phyloP scores from a whole-genome alignment of 2,888 invertebrate genomes.

The Cistogaster globosa region DNA sequence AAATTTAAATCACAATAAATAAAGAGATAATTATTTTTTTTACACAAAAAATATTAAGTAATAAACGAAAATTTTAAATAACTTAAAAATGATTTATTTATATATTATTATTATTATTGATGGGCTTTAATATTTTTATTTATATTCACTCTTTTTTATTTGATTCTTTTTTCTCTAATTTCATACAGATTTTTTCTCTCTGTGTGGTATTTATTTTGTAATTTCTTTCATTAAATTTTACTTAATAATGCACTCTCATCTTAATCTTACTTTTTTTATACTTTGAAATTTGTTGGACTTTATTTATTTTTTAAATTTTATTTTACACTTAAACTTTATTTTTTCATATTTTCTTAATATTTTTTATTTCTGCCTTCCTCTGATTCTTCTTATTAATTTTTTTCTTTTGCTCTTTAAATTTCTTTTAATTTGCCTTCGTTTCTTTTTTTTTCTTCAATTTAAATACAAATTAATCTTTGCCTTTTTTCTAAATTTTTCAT shows the following conservation, averaged over 20 bases:
- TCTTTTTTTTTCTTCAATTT: constrained; percentile 30
- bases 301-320: constrained; percentile 16
- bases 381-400: not conserved
- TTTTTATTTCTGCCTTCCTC: constrained; percentile 1
- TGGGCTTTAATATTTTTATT: not conserved
- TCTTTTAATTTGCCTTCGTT: constrained; percentile 29
- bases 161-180: constrained; percentile 7
- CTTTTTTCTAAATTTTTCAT: constrained; percentile 19
- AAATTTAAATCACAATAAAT: constrained; percentile 36
- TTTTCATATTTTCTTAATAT: constrained; percentile 13
- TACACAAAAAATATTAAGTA: constrained; percentile 31
- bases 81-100: constrained; percentile 15
- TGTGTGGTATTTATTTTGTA: constrained; percentile 43
- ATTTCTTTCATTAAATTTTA: constrained; percentile 38
- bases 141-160: constrained; percentile 21
- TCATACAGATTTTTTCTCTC: constrained; percentile 43
- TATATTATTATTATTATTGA: not conserved
- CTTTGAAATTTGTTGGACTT: constrained; percentile 9
- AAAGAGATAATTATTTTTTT: constrained; percentile 20
- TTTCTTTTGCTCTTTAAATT: constrained; percentile 25
- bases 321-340: constrained; percentile 14
- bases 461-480: constrained; percentile 18
- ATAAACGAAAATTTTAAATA: constrained; percentile 28
- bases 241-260: constrained; percentile 32
- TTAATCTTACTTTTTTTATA: not conserved